These are phyloP conservation scores for Tadarida brasiliensis DNA, from an alignment of 2,797 vertebrate genomes.

Conservation along the genomic window DNA sequence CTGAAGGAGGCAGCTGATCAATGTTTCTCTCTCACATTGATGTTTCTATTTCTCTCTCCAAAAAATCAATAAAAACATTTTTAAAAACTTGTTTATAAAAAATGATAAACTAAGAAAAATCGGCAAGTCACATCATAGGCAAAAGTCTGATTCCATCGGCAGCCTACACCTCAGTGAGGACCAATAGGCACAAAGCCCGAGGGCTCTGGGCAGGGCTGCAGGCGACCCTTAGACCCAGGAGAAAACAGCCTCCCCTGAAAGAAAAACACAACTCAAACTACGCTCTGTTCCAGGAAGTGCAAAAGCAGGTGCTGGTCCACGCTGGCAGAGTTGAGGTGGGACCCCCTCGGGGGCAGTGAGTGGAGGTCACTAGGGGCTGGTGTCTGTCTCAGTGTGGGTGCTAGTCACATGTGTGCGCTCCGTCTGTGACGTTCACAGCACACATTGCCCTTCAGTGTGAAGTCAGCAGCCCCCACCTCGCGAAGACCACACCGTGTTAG, in stretches of 20 bases:
- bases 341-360: background rate
- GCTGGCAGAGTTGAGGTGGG: no score
- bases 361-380: background rate
- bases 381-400: background rate
- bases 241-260: background rate
- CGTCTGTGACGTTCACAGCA: background rate
- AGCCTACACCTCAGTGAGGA: background rate
- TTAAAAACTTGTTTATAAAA: background rate
- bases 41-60: no score
- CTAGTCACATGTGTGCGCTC: background rate
- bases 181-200: background rate
- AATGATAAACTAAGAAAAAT: background rate
- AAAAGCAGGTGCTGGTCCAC: background rate
- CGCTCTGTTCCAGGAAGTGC: background rate
- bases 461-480: background rate
- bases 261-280: background rate
- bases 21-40: no score
- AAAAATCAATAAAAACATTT: no score
- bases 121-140: background rate
- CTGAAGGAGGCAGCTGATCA: no score
- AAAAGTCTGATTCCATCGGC: no score
- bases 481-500: background rate
- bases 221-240: background rate
- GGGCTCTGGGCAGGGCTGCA: background rate
- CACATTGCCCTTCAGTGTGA: background rate